A percentile compares a stretch with the other conserved stretches of the same genome.
Conservation (phyloP, 2,113 vertebrate species). For the Pluvialis apricaria region DNA sequence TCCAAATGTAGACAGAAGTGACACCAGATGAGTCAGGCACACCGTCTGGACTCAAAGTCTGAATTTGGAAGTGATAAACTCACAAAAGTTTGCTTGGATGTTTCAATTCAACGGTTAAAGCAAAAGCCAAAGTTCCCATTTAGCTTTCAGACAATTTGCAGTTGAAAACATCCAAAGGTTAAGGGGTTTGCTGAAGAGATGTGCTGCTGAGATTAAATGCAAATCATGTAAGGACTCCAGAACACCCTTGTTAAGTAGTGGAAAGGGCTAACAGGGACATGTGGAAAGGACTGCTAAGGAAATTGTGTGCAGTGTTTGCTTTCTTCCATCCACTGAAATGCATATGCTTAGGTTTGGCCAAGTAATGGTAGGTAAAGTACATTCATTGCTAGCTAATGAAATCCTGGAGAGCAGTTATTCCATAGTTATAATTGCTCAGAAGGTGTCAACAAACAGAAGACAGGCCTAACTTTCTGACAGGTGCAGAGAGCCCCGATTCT, state of each 20-base stretch:
- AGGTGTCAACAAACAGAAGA: background rate
- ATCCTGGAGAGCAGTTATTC: background rate
- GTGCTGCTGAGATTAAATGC: background rate
- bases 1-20: conserved; percentile 40
- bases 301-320: background rate
- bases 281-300: background rate
- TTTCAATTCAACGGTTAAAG: conserved; percentile 18
- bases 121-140: background rate
- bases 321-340: background rate
- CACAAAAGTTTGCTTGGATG: conserved; percentile 13
- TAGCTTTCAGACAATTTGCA: background rate
- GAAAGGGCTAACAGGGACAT: background rate
- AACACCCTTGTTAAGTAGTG: background rate
- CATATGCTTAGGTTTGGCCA: background rate
- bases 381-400: background rate
- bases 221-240: background rate
- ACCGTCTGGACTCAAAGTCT: conserved; percentile 14
- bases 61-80: conserved; percentile 34
- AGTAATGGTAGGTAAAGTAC: background rate
- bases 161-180: background rate
- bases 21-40: conserved; percentile 49
- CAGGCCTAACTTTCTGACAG: background rate
- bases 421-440: background rate
- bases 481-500: background rate
- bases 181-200: background rate